Evolutionary conservation across 1,140 invertebrate genomes (phyloP), one percentile per base, ranked within the genome.

Genomic region (Aphelinus atriplicis): DNA sequence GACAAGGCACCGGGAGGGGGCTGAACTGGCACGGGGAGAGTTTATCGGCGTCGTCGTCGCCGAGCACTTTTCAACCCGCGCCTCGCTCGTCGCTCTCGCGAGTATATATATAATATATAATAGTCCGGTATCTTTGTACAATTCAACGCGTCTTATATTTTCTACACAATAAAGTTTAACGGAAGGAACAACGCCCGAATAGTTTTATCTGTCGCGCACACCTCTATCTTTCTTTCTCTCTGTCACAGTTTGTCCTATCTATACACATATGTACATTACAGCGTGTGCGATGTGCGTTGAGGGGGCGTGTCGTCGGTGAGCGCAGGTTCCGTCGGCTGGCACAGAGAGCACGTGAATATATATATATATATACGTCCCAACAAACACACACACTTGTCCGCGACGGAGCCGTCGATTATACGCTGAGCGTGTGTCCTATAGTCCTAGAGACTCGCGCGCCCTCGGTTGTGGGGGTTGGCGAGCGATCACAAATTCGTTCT

Each of bases 161-260:
- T 69, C 73, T 69, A 51, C 64, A 64, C 64, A 64, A 75, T 65
- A 65, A 75, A 71, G n/a, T 51, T 75, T 55, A 71, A 75, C 73
- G 73, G 43, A 75, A 71, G 73, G 73, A 71, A 75, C 73, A 70
- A 66, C 73, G 67, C 56, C 73, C 72, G 72, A 73, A 73, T 68
- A 66, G 53, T 75, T 64, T 68, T 70, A 62, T 70, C 60, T 60
- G 57, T 26, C 57, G 26, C 26, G 26, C 26, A 26, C 26, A 26
- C 26, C 26, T 26, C 26, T 26, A 26, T 26, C 26, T 69, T 43
- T 68, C 42, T 67, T 57, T 68, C 57, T 56, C 47, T 71, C 48
- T 62, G 6, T 61, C 47, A 55, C 48, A 7, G 58, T 57, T 46
- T 48, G 9, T 71, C 69, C n/a, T 63, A 42, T 65, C 51, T 63